Percentiles rank a stretch among this genome's conserved stretches.
These are phyloP conservation scores for Eutrigla gurnardus DNA, from an alignment of 2,797 vertebrate species.

Conservation along the genomic window DNA sequence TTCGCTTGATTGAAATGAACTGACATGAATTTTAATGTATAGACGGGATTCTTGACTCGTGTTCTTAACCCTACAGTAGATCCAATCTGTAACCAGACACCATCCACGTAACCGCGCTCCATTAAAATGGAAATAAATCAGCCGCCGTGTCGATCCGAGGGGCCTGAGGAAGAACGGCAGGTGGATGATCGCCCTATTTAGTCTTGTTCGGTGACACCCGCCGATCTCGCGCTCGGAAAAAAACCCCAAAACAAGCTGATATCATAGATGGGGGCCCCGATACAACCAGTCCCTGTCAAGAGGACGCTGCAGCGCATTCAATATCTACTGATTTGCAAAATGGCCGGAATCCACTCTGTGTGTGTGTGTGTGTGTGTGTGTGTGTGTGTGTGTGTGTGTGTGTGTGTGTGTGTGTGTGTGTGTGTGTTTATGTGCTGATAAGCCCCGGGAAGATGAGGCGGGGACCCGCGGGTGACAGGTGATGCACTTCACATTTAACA, in stretches of 20 bases:
- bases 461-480: constrained; percentile 70
- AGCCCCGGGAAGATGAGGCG: constrained; percentile 65
- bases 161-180: constrained; percentile 26
- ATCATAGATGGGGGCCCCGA: constrained; percentile 40
- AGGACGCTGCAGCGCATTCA: constrained; percentile 14
- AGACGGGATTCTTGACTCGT: neutral
- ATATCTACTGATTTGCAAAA: constrained; percentile 64
- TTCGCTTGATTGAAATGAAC: constrained; percentile 38
- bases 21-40: constrained; percentile 29
- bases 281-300: constrained; percentile 45
- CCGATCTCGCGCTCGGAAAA: constrained; percentile 16
- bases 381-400: constrained; percentile 41
- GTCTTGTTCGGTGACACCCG: constrained; percentile 36
- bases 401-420: constrained; percentile 1
- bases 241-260: constrained; percentile 34
- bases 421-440: constrained; percentile 62
- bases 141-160: constrained; percentile 4
- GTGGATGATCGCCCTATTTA: constrained; percentile 49
- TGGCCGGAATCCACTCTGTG: constrained; percentile 19
- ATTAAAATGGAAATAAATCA: constrained; percentile 45
- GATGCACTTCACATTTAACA: constrained; percentile 84
- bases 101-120: constrained; percentile 10
- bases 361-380: constrained; percentile 17
- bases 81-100: constrained; percentile 30
- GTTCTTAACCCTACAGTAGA: constrained; percentile 18